These are phyloP conservation scores for Phyllostomus discolor DNA, from an alignment of 2,113 vertebrate genomes.

Conservation along the genomic window DNA sequence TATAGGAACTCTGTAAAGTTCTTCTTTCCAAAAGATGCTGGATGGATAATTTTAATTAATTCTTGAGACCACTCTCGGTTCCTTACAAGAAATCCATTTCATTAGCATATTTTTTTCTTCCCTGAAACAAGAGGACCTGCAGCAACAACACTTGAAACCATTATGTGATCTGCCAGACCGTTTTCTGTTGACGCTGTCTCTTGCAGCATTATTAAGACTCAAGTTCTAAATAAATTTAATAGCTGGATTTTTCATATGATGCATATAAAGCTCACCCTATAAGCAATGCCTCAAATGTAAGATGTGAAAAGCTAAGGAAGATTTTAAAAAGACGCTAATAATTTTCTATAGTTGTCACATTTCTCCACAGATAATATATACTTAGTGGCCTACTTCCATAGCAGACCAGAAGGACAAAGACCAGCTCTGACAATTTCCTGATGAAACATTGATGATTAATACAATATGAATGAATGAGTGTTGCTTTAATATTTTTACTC, in stretches of 20 bases:
- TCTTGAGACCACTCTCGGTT: not conserved
- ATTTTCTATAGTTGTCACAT: not conserved
- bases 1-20: not conserved
- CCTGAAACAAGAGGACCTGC: not conserved
- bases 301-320: not conserved
- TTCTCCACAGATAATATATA: not conserved
- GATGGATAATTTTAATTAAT: not conserved
- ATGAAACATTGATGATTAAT: conserved; percentile 25
- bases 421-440: not conserved
- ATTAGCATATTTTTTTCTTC: not conserved
- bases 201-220: not conserved
- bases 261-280: not conserved
- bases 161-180: not conserved
- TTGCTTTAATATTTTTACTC: conserved; percentile 47
- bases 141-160: not conserved
- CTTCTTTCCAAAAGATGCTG: not conserved
- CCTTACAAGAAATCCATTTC: not conserved
- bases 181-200: not conserved
- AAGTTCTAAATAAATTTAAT: not conserved
- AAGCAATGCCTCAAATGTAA: not conserved
- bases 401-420: not conserved
- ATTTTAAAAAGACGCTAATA: not conserved
- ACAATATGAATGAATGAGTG: not conserved
- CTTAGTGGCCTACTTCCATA: not conserved
- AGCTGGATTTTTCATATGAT: not conserved